A percentile compares a stretch with the other conserved stretches of the same genome.
Evolutionary conservation across 2,113 vertebrate genomes (phyloP).

Genomic region (Ranitomeya imitator): DNA sequence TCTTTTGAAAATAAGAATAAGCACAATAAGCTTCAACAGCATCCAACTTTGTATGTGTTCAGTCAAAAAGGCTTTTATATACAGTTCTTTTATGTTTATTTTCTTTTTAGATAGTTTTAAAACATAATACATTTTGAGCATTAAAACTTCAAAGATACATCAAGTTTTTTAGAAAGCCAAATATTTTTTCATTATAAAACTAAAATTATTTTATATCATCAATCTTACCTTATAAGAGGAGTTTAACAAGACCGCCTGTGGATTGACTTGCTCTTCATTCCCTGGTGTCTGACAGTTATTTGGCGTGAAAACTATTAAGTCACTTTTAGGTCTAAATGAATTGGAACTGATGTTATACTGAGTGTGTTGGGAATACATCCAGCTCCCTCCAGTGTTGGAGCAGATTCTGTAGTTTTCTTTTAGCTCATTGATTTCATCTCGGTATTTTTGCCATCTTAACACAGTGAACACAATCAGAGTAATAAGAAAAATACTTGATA

Average conservation of each 20-base stretch:
- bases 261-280: slow-evolving; percentile 3
- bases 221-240: slow-evolving; percentile 14
- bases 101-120: no score
- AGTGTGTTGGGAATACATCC: slow-evolving; percentile 64
- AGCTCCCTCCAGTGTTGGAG: slow-evolving; percentile 64
- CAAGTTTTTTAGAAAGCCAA: no score
- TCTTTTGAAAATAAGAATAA: no score
- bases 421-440: slow-evolving; percentile 44
- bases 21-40: no score
- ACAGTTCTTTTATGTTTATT: no score
- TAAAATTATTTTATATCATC: background rate
- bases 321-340: slow-evolving; percentile 59
- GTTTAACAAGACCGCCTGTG: background rate
- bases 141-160: no score
- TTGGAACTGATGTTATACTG: slow-evolving; percentile 62
- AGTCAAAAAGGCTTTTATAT: no score
- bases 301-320: slow-evolving; percentile 74
- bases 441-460: slow-evolving; percentile 52
- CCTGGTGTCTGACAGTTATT: slow-evolving; percentile 56
- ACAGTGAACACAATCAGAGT: slow-evolving; percentile 48
- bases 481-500: slow-evolving; percentile 51
- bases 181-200: no score
- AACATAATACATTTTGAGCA: no score
- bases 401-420: slow-evolving; percentile 60
- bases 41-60: no score